Conservation (phyloP, 2,797 vertebrate species). For the Hypotaenidia philippensis region DNA sequence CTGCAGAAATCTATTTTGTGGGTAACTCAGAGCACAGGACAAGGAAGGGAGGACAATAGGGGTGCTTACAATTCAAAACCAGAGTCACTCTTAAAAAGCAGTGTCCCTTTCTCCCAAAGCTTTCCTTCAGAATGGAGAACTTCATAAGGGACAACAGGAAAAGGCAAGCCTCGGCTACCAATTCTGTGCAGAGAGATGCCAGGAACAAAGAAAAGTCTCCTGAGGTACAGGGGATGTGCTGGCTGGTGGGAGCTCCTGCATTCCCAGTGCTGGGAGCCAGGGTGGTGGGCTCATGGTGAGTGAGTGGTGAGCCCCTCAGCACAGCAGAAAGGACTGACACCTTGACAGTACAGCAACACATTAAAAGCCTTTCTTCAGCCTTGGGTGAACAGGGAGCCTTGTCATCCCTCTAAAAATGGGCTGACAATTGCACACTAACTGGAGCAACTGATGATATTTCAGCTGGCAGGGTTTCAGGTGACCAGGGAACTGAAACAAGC, state of each 20-base stretch:
- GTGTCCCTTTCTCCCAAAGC: background rate
- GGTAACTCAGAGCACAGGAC: background rate
- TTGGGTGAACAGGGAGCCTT: background rate
- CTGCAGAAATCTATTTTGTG: background rate
- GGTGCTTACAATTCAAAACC: background rate
- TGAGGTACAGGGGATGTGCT: accelerated
- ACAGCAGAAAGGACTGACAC: background rate
- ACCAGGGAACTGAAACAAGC: background rate
- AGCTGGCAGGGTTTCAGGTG: background rate
- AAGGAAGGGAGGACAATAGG: background rate
- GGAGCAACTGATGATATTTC: background rate
- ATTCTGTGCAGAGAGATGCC: background rate
- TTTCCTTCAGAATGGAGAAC: background rate
- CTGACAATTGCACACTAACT: background rate
- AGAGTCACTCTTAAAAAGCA: background rate
- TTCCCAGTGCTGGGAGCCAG: background rate
- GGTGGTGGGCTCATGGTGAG: background rate
- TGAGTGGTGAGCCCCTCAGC: background rate
- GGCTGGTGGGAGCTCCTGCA: background rate
- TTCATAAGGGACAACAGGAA: accelerated
- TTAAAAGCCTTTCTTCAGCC: background rate
- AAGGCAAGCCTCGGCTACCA: background rate
- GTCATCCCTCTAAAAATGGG: background rate
- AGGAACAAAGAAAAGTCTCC: background rate
- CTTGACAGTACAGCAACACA: background rate